A percentile compares a stretch with the other conserved stretches of the same genome.
phyloP scores from a whole-genome alignment of 2,113 vertebrate species.

The Mionectes macconnelli region DNA sequence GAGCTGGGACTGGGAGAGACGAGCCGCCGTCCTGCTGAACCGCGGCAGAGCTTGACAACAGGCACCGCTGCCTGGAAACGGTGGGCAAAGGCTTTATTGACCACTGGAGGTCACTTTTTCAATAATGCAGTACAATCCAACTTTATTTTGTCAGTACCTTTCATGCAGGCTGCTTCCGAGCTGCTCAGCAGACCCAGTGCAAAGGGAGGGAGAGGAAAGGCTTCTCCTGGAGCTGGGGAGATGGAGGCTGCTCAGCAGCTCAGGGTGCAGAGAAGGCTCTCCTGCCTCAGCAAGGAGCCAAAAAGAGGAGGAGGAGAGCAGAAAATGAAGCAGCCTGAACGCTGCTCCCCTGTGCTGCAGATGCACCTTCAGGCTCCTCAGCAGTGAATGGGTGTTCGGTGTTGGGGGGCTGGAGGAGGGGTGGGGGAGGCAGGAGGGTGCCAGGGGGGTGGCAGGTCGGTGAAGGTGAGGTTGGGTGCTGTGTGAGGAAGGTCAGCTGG shows the following conservation, averaged over 20 bases:
- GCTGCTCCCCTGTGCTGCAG: not conserved
- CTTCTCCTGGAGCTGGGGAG: not conserved
- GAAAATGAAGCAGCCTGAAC: not conserved
- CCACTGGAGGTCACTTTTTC: conserved; percentile 77
- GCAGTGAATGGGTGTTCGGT: not conserved
- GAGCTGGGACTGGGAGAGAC: conserved; percentile 5
- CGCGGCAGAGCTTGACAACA: conserved; percentile 48
- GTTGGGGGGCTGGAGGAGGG: not conserved
- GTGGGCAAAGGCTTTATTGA: conserved; percentile 72
- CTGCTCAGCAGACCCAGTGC: not conserved
- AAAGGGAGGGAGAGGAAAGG: not conserved
- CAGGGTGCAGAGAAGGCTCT: not conserved
- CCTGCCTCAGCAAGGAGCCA: rapidly evolving
- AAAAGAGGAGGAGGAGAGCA: not conserved
- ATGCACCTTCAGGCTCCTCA: not conserved
- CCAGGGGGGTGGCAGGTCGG: not conserved
- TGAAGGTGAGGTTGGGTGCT: not conserved
- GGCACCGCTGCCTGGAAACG: conserved; percentile 67
- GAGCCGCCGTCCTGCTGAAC: not conserved
- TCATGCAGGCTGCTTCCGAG: conserved; percentile 55
- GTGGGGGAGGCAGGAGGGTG: not conserved
- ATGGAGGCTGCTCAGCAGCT: not conserved
- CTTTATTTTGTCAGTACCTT: conserved; percentile 75
- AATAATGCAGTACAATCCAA: conserved; percentile 76
- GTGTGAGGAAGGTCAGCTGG: not conserved